These are phyloP conservation scores for Centropristis striata DNA, from an alignment of 2,113 vertebrate species.

Conservation along the genomic window DNA sequence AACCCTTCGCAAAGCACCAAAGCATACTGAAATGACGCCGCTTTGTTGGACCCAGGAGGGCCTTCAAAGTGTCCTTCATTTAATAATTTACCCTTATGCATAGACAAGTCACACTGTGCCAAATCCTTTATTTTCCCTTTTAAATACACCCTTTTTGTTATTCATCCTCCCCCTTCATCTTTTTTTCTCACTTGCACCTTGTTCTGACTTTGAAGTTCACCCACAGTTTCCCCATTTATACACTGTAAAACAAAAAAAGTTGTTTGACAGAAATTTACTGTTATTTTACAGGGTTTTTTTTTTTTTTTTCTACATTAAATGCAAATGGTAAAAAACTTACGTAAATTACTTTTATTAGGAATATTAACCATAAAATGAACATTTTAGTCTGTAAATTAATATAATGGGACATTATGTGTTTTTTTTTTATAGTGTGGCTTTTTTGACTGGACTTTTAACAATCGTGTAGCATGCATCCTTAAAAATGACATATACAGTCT, in stretches of 20 bases:
- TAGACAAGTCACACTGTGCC: slow-evolving; percentile 24
- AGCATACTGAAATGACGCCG: slow-evolving; percentile 2
- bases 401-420: too few species aligned
- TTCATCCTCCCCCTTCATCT: neutral
- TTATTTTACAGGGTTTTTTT: too few species aligned
- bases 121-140: slow-evolving; percentile 32
- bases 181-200: neutral
- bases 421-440: too few species aligned
- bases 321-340: too few species aligned
- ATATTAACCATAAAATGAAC: too few species aligned
- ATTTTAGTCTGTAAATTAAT: too few species aligned
- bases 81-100: slow-evolving; percentile 12
- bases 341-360: too few species aligned
- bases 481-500: slow-evolving; percentile 9
- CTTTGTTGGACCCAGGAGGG: slow-evolving; percentile 33
- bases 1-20: slow-evolving; percentile 31
- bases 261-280: too few species aligned
- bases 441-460: slow-evolving; percentile 7
- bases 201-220: neutral
- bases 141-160: slow-evolving; percentile 10
- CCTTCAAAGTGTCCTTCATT: slow-evolving; percentile 46
- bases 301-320: too few species aligned
- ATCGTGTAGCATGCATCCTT: slow-evolving; percentile 43
- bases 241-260: too few species aligned
- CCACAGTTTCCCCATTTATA: neutral